These are phyloP conservation scores for Suncus etruscus DNA, from an alignment of 2,113 vertebrate species.

Conservation along the genomic window DNA sequence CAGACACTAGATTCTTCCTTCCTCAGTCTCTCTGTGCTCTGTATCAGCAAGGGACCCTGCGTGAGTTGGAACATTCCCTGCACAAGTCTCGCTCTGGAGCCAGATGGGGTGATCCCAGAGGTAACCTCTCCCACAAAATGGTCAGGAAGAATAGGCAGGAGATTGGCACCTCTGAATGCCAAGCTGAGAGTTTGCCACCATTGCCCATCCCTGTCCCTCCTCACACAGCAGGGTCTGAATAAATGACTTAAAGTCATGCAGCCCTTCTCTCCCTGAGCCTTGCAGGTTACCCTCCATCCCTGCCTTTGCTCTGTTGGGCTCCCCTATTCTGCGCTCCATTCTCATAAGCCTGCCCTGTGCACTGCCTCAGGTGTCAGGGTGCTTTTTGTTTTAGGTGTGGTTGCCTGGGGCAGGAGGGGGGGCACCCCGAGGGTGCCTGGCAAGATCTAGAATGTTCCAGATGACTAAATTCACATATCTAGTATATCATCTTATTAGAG, in stretches of 20 bases:
- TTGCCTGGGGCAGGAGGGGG: no score
- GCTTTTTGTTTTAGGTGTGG: no score
- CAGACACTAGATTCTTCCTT: not conserved
- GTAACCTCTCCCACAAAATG: not conserved
- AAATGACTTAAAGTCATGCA: no score
- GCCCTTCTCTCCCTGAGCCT: not conserved
- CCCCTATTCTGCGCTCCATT: accelerated
- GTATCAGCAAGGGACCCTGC: not conserved
- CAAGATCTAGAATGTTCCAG: not conserved
- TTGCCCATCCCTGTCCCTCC: not conserved
- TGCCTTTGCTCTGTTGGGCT: not conserved
- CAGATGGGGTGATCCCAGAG: not conserved
- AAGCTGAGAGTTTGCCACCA: not conserved
- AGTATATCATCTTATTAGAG: not conserved
- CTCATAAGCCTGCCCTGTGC: not conserved
- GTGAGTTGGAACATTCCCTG: no score
- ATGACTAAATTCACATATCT: not conserved
- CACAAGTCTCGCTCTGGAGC: not conserved
- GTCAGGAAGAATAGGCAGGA: not conserved
- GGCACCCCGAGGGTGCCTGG: not conserved
- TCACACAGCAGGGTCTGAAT: no score
- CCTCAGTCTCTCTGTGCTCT: not conserved
- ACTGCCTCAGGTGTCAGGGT: no score
- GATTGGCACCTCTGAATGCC: not conserved
- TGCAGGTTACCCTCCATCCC: no score